Base-by-base conservation (phyloP, 2,113 vertebrate genomes). In the Hymenochirus boettgeri region DNA sequence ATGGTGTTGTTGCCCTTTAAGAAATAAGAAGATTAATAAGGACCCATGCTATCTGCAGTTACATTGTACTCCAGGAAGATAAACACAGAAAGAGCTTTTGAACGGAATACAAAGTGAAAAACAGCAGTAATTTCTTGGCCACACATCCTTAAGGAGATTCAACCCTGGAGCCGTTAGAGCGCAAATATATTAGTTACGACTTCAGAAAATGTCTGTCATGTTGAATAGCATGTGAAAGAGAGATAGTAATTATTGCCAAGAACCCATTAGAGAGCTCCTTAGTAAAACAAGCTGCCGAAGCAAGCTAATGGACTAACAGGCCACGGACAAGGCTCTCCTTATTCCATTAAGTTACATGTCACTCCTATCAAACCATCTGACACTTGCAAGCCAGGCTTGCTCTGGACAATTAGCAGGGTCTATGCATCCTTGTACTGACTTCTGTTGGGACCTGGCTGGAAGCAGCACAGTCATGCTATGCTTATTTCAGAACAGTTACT, bases 231-330 rank as follows among this genome's bases (percentile, higher is more conserved):
- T 74, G 79, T 89, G 89, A 85, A 89, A 88, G 81, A 86, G 89
- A 92, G 91, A 93, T 77, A 90, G 92, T 93, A 96, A 96, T 97
- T 95, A 97, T 90, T 91, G 86, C 86, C 42, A 75, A 91, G 89
- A 93, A 92, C 86, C 93, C 92, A 97, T 97, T 96, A 98, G 89
- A 91, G 89, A 82, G 80, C 85, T 92, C 89, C 91, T 94, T 90
- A 91, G 90, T 91, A 87, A 84, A 90, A 90, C 90, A 89, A 86
- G 87, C 83, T 90, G 84, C 88, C 82, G 80, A 70, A 80, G 86
- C 86, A 92, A 92, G 93, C 92, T 96, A 96, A 97, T 98, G 94
- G 93, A 93, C 90, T 89, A 85, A 83, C 81, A 88, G 87, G 82
- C 85, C 85, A 86, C 72, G 76, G 81, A 83, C 80, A 4, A 79